phyloP scores from a whole-genome alignment of 1,140 invertebrate species.

The Nasonia giraulti region DNA sequence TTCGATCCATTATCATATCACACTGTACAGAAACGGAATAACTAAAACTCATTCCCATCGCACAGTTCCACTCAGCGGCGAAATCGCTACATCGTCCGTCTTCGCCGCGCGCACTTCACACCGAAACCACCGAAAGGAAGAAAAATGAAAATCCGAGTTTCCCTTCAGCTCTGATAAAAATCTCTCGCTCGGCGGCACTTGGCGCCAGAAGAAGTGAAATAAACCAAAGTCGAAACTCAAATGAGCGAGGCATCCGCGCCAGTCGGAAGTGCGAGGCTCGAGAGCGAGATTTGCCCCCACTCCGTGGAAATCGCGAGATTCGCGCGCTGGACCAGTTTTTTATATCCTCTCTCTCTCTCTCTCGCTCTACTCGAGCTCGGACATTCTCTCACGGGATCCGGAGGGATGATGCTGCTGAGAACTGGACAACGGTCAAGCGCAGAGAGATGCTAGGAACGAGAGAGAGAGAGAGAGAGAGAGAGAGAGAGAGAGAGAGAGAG shows the following conservation, averaged over 20 bases:
- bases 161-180: background rate
- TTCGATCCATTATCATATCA: too few relatives aligned
- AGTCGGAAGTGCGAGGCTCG: conserved; percentile 30
- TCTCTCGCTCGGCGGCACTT: background rate
- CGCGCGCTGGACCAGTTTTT: conserved; percentile 70
- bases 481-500: conserved; percentile 47
- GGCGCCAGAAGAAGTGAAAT: background rate
- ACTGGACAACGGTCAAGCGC: conserved; percentile 74
- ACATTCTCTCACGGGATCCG: conserved; percentile 53
- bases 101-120: too few relatives aligned
- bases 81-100: too few relatives aligned
- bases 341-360: conserved; percentile 44
- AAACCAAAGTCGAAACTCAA: conserved; percentile 40
- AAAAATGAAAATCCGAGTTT: background rate
- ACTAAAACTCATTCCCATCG: too few relatives aligned
- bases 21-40: too few relatives aligned
- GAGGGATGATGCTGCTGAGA: conserved; percentile 69
- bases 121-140: background rate
- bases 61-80: too few relatives aligned
- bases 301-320: conserved; percentile 28
- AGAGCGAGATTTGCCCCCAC: background rate
- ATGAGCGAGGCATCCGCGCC: conserved; percentile 12
- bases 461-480: conserved; percentile 50
- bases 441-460: conserved; percentile 2
- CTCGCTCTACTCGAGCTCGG: conserved; percentile 58